Evolutionary conservation across 35 echinoderm and acorn worm species (phyloP).

Genomic region (Heliocidaris tuberculata): DNA sequence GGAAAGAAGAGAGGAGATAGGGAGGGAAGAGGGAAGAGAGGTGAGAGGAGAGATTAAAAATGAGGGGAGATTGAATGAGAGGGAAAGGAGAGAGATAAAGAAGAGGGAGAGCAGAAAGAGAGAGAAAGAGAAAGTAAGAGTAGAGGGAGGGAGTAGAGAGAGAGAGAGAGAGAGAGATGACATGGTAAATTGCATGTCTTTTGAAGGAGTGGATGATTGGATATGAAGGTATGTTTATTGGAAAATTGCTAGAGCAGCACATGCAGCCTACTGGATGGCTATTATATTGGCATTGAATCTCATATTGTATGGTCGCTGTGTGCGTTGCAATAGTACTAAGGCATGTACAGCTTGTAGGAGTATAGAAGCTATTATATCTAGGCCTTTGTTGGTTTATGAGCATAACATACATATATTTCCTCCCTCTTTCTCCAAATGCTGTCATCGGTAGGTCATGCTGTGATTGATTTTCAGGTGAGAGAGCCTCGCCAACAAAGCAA

Average conservation of each 20-base stretch:
- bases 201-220: conserved; percentile 15
- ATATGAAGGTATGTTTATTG: conserved; percentile 22
- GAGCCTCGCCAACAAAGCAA: background rate
- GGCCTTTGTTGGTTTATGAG: background rate
- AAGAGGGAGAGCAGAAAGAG: background rate
- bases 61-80: too few relatives aligned
- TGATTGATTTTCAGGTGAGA: background rate
- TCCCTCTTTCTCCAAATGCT: background rate
- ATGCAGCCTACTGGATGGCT: background rate
- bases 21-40: too few relatives aligned
- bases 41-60: too few relatives aligned
- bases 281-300: background rate
- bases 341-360: background rate
- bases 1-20: too few relatives aligned
- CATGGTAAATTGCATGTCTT: conserved; percentile 36
- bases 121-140: background rate
- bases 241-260: conserved; percentile 17
- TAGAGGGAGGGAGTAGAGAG: background rate
- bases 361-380: background rate
- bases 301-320: background rate
- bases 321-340: background rate
- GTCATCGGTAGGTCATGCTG: background rate
- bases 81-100: too few relatives aligned
- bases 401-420: background rate
- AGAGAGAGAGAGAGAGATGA: background rate